Percentiles rank a stretch among this genome's conserved stretches.
Conservation (phyloP, 2,888 invertebrate species). For the Sinhomidia bicolor region DNA sequence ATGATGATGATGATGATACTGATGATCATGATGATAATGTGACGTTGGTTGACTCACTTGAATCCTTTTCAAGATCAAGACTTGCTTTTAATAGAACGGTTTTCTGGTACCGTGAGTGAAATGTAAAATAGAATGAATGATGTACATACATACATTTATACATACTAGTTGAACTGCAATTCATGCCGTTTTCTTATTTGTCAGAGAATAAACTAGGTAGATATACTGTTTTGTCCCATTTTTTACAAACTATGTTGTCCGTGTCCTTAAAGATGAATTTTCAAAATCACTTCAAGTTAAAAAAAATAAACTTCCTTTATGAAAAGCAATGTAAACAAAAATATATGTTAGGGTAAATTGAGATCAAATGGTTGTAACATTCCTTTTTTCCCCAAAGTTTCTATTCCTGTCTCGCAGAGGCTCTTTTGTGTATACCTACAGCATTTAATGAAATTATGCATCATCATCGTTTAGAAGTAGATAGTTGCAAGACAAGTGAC, state of each 20-base stretch:
- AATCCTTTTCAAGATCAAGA: not conserved
- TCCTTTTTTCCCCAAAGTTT: too few relatives aligned
- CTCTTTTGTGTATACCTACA: too few relatives aligned
- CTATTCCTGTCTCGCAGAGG: too few relatives aligned
- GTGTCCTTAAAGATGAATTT: not conserved
- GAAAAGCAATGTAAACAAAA: not conserved
- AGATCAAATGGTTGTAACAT: slow-evolving; percentile 49
- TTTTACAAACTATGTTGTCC: not conserved
- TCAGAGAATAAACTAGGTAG: too few relatives aligned
- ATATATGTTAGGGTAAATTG: slow-evolving; percentile 28
- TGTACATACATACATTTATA: too few relatives aligned
- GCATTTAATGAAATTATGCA: slow-evolving; percentile 37
- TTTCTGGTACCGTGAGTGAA: not conserved
- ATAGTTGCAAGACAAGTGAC: slow-evolving; percentile 33
- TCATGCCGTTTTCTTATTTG: too few relatives aligned
- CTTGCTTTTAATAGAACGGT: not conserved
- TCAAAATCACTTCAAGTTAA: too few relatives aligned
- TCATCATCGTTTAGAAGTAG: slow-evolving; percentile 43
- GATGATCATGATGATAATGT: too few relatives aligned
- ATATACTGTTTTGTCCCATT: too few relatives aligned
- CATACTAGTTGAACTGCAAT: too few relatives aligned
- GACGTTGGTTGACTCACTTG: not conserved
- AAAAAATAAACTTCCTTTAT: not conserved
- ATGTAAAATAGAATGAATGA: not conserved
- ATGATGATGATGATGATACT: too few relatives aligned